Base-by-base conservation (phyloP, 53 echinoderm and acorn worm genomes). In the Patiria pectinifera region DNA sequence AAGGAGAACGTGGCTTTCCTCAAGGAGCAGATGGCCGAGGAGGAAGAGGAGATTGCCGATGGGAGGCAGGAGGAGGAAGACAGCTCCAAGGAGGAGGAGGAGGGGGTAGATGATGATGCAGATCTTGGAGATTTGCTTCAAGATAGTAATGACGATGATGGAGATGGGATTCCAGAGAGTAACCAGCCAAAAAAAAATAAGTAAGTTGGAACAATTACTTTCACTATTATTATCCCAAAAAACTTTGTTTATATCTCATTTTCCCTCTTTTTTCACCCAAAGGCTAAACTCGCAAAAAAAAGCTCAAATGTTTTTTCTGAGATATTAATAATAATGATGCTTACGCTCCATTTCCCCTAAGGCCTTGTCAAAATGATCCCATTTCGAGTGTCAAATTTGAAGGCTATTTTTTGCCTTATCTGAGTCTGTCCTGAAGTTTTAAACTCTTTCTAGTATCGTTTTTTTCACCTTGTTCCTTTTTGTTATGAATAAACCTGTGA, bases 1-100 rank as follows among this genome's bases (percentile, higher is more conserved):
- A 96, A 94, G 82, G 96, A 98, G 76, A 98, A 96, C 44, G 94
- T 96, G 74, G 92, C 91, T 23, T 78, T 84, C 49, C 91, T 98
- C 48, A 96, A 94, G 84, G 95, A 94, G 72, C 94, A 96, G 84
- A 89, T 97, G 94, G 79, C 75, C 18, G 94, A 93, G 48, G 94
- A 96, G 47, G 94, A 94, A 48, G 95, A 91, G 72, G 76, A 82
- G 14, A 13, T 58, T 15, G 60, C 22, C 24, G 69, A 84, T 8
- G 89, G 47, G 19, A 76, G 24, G 4, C 75, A 91, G 12, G 91
- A 86, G 76, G 69, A 91, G 76, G 69, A 53, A 53, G 53, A 79
- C 8, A 62, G 46, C 46, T n/a, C n/a, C 4, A 62, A 91, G 61
- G 91, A 94, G 59, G 91, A 91, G 61, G 91, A 94, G 59, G 91